Evolutionary conservation across 2,888 invertebrate species (phyloP).

Genomic region (Tanytarsus gracilentus): DNA sequence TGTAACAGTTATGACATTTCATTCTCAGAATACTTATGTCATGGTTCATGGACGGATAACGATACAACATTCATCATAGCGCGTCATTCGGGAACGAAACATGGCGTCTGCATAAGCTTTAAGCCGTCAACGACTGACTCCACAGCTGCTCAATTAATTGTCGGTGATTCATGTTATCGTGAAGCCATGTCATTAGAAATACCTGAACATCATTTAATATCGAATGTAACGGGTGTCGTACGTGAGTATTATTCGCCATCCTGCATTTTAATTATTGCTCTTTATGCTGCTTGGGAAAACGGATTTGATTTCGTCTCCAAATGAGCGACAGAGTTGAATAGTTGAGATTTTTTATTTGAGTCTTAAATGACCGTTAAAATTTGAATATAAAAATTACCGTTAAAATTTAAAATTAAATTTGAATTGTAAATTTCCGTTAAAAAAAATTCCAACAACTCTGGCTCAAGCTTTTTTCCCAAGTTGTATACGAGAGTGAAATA

Average conservation of each 20-base stretch:
- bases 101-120: conserved; percentile 43
- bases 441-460: no score
- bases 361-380: no score
- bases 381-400: no score
- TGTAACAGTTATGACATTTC: no score
- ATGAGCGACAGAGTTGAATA: no score
- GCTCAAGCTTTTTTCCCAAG: no score
- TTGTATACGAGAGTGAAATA: no score
- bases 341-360: no score
- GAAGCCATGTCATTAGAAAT: conserved; percentile 37
- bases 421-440: no score
- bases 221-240: conserved; percentile 38
- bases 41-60: conserved; percentile 82
- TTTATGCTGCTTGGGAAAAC: no score
- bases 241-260: conserved; percentile 19
- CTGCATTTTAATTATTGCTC: background rate
- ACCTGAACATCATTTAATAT: conserved; percentile 43
- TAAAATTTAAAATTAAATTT: no score
- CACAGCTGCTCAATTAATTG: conserved; percentile 39
- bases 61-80: conserved; percentile 74
- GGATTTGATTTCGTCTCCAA: no score
- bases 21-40: conserved; percentile 83
- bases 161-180: conserved; percentile 43
- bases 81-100: conserved; percentile 42
- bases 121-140: conserved; percentile 35